Conservation (phyloP, 1,140 invertebrate genomes). For the Hetaerina americana region DNA sequence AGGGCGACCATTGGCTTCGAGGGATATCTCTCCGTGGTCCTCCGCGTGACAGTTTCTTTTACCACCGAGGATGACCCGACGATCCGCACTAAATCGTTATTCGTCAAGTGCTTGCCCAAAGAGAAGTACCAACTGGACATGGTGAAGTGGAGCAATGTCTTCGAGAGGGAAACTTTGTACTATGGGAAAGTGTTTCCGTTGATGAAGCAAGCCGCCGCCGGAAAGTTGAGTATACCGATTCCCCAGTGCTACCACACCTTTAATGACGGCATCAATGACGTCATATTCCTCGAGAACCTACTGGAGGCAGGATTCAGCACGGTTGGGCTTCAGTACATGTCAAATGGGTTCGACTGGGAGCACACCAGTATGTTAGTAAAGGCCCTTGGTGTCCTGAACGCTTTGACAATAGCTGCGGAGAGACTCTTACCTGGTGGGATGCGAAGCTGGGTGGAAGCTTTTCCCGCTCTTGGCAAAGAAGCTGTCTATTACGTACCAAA, state of each 20-base stretch:
- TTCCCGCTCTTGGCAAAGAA: background rate
- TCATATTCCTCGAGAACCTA: background rate
- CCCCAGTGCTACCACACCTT: background rate
- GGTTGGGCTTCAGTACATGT: background rate
- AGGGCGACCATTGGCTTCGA: background rate
- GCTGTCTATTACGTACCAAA: background rate
- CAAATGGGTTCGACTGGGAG: background rate
- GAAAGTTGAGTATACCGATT: background rate
- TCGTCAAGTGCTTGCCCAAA: background rate
- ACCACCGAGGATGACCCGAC: background rate
- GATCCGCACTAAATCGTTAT: background rate
- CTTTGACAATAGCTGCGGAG: background rate
- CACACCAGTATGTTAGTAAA: background rate
- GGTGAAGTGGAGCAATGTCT: background rate
- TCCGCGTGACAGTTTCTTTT: background rate
- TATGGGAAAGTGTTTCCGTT: background rate
- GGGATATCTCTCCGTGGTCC: background rate
- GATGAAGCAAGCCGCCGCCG: background rate
- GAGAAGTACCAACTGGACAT: background rate
- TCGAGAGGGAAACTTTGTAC: background rate
- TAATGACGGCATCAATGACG: background rate
- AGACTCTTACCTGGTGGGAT: background rate
- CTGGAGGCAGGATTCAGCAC: background rate
- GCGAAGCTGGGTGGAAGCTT: background rate
- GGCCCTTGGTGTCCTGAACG: background rate